Evolutionary conservation across 30 jellyfish, hydroid and myxozoan genomes (phyloP).

Genomic region (Chironex yamaguchii): DNA sequence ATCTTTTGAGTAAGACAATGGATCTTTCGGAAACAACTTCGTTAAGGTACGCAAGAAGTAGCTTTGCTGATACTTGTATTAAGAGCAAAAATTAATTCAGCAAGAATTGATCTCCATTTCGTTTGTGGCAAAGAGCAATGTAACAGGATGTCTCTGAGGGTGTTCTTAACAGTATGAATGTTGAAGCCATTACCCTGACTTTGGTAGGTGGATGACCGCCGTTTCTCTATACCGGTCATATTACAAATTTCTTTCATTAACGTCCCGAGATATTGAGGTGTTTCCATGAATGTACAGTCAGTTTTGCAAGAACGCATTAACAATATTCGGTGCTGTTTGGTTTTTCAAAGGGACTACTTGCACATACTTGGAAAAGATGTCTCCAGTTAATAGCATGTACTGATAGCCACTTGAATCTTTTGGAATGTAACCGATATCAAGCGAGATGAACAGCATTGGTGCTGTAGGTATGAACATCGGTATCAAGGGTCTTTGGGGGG

Average conservation of each 20-base stretch:
- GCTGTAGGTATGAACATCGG: neutral
- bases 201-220: neutral
- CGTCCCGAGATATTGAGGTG: too few species aligned
- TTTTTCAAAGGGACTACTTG: too few species aligned
- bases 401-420: neutral
- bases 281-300: too few species aligned
- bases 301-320: too few species aligned
- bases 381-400: neutral
- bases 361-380: too few species aligned
- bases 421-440: conserved; percentile 10
- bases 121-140: neutral
- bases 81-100: neutral
- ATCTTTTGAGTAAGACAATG: neutral
- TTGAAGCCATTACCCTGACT: neutral
- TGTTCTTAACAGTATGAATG: neutral
- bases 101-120: neutral
- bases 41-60: neutral
- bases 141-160: neutral
- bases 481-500: too few species aligned
- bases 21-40: neutral
- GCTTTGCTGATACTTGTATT: neutral
- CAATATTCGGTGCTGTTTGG: too few species aligned
- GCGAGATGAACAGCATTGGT: neutral
- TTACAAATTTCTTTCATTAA: neutral
- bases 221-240: neutral